Percentiles rank a stretch among this genome's conserved stretches.
These are phyloP conservation scores for Craterocephalus amniculus DNA, from an alignment of 2,797 vertebrate species.

Conservation along the genomic window DNA sequence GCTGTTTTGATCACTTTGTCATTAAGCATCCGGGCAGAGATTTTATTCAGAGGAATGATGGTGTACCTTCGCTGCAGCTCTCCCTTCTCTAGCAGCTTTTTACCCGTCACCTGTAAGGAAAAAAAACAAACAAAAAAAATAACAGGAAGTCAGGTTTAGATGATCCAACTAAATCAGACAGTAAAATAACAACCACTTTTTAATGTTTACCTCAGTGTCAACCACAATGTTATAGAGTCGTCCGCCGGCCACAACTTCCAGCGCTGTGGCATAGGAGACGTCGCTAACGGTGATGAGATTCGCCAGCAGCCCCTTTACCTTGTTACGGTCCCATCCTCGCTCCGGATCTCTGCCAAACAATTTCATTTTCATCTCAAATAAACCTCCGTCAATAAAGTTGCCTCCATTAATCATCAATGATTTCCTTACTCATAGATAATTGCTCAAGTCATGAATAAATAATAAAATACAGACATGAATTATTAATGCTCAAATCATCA, in stretches of 20 bases:
- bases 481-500: background rate
- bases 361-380: background rate
- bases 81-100: slow-evolving; percentile 94
- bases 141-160: background rate
- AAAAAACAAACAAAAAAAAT: background rate
- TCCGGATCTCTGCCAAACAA: slow-evolving; percentile 86
- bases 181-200: background rate
- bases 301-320: slow-evolving; percentile 91
- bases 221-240: slow-evolving; percentile 94
- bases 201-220: slow-evolving; percentile 90
- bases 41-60: slow-evolving; percentile 97
- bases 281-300: slow-evolving; percentile 88
- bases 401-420: no score
- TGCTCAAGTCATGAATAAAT: no score
- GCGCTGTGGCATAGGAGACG: slow-evolving; percentile 86
- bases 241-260: slow-evolving; percentile 93
- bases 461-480: no score
- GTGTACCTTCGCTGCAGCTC: slow-evolving; percentile 91
- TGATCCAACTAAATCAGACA: background rate
- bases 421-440: no score
- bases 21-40: slow-evolving; percentile 86
- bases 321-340: slow-evolving; percentile 87
- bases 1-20: slow-evolving; percentile 81
- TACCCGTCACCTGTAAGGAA: slow-evolving; percentile 88
- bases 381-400: background rate